Evolutionary conservation across 2,797 vertebrate species (phyloP).

Genomic region (Lutjanus campechanus): DNA sequence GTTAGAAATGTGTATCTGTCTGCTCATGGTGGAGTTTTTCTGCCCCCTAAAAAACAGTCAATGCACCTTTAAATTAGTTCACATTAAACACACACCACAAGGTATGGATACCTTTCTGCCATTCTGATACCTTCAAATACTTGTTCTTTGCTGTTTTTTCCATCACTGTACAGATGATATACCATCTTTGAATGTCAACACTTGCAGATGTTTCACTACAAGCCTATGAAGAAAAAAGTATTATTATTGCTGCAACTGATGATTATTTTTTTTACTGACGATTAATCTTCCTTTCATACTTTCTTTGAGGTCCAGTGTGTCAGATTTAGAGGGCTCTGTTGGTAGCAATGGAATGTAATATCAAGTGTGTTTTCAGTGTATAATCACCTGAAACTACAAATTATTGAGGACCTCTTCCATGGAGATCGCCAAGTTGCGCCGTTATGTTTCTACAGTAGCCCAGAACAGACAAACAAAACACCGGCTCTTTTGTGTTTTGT

Average conservation of each 20-base stretch:
- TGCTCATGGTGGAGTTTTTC: background rate
- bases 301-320: too few species aligned
- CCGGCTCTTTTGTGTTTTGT: too few species aligned
- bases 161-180: background rate
- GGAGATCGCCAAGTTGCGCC: too few species aligned
- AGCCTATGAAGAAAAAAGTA: background rate
- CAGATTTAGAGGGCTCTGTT: too few species aligned
- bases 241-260: background rate
- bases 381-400: too few species aligned
- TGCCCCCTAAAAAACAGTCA: background rate
- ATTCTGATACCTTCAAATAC: background rate
- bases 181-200: background rate
- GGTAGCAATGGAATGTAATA: too few species aligned
- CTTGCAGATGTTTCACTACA: slow-evolving; percentile 12
- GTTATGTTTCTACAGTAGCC: too few species aligned
- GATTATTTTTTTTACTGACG: background rate
- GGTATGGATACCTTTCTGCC: background rate
- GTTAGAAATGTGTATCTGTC: background rate
- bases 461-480: too few species aligned
- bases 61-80: background rate
- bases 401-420: too few species aligned
- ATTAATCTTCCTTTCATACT: background rate
- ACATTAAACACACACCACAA: background rate
- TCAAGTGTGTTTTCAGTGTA: too few species aligned
- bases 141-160: background rate